Percentiles rank a stretch among this genome's conserved stretches.
Evolutionary conservation across 2,113 vertebrate species (phyloP).

Genomic region (Redunca redunca): DNA sequence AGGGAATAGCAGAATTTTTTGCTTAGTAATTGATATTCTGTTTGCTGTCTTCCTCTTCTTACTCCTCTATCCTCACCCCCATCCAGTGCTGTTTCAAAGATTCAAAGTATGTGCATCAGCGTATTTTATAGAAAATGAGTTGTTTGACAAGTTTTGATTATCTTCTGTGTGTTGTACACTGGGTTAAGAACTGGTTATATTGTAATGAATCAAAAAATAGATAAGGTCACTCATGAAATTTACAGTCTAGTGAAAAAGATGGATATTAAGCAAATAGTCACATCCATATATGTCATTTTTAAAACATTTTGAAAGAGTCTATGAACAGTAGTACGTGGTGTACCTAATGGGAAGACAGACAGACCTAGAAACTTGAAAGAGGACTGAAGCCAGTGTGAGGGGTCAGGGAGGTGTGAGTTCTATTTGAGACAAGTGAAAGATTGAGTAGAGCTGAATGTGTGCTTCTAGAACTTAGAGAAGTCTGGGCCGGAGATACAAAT

Average conservation of each 20-base stretch:
- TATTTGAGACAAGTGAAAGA: neutral
- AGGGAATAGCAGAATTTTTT: constrained; percentile 1
- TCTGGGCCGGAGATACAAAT: neutral
- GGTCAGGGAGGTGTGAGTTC: neutral
- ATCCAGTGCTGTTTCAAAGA: neutral
- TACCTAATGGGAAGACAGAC: neutral
- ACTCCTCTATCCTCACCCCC: neutral
- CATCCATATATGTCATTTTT: neutral
- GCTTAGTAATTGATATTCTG: neutral
- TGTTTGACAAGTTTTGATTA: neutral
- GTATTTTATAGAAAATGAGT: constrained; percentile 16
- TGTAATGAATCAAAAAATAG: neutral
- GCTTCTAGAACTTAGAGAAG: neutral
- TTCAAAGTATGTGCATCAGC: neutral
- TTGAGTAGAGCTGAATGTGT: neutral
- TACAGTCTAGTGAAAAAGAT: neutral
- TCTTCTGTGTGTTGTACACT: neutral
- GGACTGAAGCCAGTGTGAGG: neutral
- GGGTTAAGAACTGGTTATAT: neutral
- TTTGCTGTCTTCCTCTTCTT: constrained; percentile 5
- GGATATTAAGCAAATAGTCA: neutral
- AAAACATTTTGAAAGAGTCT: neutral
- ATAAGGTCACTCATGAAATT: neutral
- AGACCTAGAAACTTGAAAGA: neutral
- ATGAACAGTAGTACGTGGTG: neutral